Conservation (phyloP, 35 echinoderm and acorn worm species). For the Patiria miniata region DNA sequence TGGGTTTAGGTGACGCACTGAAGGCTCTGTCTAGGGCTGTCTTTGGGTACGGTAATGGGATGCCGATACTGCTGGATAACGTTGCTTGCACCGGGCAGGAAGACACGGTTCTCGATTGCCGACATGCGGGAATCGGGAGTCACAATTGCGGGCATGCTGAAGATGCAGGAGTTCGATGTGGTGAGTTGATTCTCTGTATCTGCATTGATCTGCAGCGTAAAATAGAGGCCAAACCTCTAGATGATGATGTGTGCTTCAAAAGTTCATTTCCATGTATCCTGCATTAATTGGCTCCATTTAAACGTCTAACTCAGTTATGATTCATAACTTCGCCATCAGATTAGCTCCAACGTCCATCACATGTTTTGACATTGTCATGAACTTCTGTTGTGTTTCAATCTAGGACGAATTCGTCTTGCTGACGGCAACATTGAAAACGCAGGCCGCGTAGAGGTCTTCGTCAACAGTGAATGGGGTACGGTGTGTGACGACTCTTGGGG, state of each 20-base stretch:
- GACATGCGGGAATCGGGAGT: conserved; percentile 59
- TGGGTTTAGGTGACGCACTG: background rate
- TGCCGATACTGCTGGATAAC: conserved; percentile 60
- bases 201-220: no score
- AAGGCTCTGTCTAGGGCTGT: background rate
- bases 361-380: no score
- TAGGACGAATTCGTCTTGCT: background rate
- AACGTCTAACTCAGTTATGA: no score
- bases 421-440: background rate
- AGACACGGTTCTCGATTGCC: conserved; percentile 51
- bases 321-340: no score
- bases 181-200: background rate
- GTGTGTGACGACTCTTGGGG: background rate
- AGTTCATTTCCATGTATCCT: no score
- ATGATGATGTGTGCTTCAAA: no score
- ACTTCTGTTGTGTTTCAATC: no score
- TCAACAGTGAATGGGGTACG: background rate
- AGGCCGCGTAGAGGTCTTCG: background rate
- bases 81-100: conserved; percentile 72
- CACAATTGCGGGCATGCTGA: conserved; percentile 71
- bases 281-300: no score
- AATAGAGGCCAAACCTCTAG: no score
- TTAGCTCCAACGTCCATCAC: no score
- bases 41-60: background rate
- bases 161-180: conserved; percentile 67